Conservation (phyloP, 2,888 invertebrate genomes). For the Synanthedon myopaeformis region DNA sequence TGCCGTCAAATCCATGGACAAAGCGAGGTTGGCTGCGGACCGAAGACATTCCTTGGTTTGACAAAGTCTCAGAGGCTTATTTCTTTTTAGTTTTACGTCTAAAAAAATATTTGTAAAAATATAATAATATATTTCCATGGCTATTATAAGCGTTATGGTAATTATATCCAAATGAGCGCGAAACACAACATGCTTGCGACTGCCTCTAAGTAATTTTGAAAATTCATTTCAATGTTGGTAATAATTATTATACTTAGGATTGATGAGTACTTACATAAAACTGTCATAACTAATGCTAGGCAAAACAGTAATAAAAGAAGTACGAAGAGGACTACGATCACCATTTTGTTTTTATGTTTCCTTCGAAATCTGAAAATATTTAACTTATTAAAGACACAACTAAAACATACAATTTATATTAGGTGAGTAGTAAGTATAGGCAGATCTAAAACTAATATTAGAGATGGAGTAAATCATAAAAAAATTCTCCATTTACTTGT, state of each 20-base stretch:
- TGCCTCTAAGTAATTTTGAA: too few relatives aligned
- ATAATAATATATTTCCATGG: too few relatives aligned
- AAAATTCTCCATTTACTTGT: too few relatives aligned
- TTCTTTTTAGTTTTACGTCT: slow-evolving; percentile 41
- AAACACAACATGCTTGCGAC: too few relatives aligned
- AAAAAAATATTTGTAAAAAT: slow-evolving; percentile 1
- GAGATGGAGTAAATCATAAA: too few relatives aligned
- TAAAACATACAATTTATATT: too few relatives aligned
- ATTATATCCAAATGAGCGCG: too few relatives aligned
- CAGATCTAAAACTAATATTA: too few relatives aligned
- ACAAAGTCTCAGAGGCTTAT: slow-evolving; percentile 55
- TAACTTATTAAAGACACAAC: too few relatives aligned
- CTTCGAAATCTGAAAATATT: slow-evolving; percentile 70
- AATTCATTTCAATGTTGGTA: too few relatives aligned
- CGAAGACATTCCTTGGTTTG: slow-evolving; percentile 77
- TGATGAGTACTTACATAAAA: slow-evolving; percentile 59
- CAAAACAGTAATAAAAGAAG: slow-evolving; percentile 66
- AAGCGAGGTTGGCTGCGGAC: slow-evolving; percentile 78
- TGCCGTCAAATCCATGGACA: slow-evolving; percentile 77
- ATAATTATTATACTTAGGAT: neutral
- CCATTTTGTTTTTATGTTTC: slow-evolving; percentile 70
- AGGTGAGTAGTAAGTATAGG: too few relatives aligned
- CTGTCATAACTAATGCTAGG: slow-evolving; percentile 65
- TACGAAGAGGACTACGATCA: slow-evolving; percentile 55
- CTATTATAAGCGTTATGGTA: too few relatives aligned